Percentiles rank a stretch among this genome's conserved stretches.
These are phyloP conservation scores for Danio albolineatus DNA, from an alignment of 2,797 vertebrate species.

Conservation along the genomic window DNA sequence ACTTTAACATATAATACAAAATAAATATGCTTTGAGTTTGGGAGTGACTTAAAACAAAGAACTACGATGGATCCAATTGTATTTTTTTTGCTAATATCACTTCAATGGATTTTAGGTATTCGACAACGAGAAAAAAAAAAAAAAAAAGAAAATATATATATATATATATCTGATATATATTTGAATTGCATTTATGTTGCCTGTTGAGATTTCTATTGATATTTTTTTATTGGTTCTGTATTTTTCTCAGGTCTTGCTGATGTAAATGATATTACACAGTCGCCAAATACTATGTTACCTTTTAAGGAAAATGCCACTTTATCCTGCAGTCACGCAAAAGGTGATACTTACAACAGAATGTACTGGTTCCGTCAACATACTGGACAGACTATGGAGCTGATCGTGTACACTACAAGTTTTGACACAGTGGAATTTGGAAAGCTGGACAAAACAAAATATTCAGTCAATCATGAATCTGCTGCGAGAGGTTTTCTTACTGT, in stretches of 20 bases:
- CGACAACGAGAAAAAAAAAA: background rate
- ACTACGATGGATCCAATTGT: conserved; percentile 5
- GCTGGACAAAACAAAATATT: conserved; percentile 39
- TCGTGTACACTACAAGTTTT: conserved; percentile 6
- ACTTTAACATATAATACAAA: background rate
- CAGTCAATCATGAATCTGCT: conserved; percentile 17
- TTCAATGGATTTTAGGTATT: conserved; percentile 30
- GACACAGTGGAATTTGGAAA: conserved; percentile 30
- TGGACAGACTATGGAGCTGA: conserved; percentile 61
- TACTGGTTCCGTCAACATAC: conserved; percentile 59
- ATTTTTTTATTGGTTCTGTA: background rate
- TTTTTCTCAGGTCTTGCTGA: conserved; percentile 33
- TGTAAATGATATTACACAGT: conserved; percentile 26
- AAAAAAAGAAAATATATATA: too few relatives aligned
- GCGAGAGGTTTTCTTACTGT: conserved; percentile 48
- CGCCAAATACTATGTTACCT: background rate
- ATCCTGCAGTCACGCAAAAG: conserved; percentile 50
- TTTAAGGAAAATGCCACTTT: conserved; percentile 24
- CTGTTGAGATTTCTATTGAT: background rate
- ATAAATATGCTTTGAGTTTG: background rate
- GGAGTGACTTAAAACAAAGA: background rate
- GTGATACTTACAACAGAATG: background rate
- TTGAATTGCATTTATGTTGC: background rate
- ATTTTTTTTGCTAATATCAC: background rate
- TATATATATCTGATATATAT: too few relatives aligned